phyloP scores from a whole-genome alignment of 2,888 invertebrate genomes.

The Abrostola triplasia region DNA sequence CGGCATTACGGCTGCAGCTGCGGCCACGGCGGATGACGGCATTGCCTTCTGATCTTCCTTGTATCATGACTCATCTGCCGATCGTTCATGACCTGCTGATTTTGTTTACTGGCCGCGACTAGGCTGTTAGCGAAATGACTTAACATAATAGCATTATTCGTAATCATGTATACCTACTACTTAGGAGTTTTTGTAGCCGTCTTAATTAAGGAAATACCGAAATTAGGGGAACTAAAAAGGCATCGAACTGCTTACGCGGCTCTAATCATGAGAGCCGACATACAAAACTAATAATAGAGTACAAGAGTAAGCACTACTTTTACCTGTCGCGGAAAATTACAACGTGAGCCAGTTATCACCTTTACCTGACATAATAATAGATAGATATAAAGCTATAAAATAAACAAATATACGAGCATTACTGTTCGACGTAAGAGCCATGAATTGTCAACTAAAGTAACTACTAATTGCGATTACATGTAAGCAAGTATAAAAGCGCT shows the following conservation, averaged over 20 bases:
- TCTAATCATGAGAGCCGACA: no score
- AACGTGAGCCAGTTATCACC: no score
- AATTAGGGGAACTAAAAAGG: slow-evolving; percentile 30
- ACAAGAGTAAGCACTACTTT: no score
- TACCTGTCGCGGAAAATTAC: no score
- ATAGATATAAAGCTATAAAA: background rate
- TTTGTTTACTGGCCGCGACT: slow-evolving; percentile 74
- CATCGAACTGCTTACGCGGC: no score
- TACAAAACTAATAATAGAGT: no score
- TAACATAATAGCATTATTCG: slow-evolving; percentile 59
- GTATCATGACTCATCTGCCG: slow-evolving; percentile 77
- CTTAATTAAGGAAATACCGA: slow-evolving; percentile 54
- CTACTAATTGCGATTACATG: slow-evolving; percentile 26
- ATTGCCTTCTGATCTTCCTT: slow-evolving; percentile 83
- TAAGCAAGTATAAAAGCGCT: slow-evolving; percentile 18
- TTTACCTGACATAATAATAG: background rate
- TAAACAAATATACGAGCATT: background rate
- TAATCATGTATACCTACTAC: slow-evolving; percentile 60
- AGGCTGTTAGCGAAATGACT: slow-evolving; percentile 65
- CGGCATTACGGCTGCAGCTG: slow-evolving; percentile 59
- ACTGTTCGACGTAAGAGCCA: background rate
- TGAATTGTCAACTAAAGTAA: slow-evolving; percentile 7
- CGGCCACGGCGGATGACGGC: slow-evolving; percentile 75
- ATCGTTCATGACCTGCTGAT: slow-evolving; percentile 82
- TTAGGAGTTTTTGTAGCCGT: slow-evolving; percentile 53